Percentiles rank a stretch among this genome's conserved stretches.
phyloP scores from a whole-genome alignment of 2,797 vertebrate species.

The Propithecus perrieri region DNA sequence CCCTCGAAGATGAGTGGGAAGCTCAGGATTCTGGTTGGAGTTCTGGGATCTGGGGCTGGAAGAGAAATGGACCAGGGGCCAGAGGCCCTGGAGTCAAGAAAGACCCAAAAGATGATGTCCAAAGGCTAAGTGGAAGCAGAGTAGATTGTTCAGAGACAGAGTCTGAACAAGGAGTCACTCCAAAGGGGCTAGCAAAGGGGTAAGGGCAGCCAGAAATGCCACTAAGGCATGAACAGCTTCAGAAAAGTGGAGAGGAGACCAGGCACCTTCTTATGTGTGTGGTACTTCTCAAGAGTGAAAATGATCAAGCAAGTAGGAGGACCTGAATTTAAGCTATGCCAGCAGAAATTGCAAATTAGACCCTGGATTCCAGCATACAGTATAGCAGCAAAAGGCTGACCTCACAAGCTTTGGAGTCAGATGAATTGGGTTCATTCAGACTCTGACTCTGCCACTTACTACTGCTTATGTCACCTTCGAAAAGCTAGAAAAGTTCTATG shows the following conservation, averaged over 20 bases:
- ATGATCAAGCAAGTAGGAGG: neutral
- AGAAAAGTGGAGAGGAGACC: neutral
- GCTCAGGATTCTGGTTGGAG: neutral
- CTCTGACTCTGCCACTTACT: neutral
- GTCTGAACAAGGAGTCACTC: neutral
- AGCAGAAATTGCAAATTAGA: neutral
- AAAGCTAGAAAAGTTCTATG: neutral
- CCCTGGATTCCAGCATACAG: neutral
- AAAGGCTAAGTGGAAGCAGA: neutral
- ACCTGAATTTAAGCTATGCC: neutral
- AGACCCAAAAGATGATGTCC: neutral
- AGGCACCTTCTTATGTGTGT: fast-evolving
- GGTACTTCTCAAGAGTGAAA: neutral
- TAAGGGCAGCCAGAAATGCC: neutral
- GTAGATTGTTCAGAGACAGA: neutral
- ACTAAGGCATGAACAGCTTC: neutral
- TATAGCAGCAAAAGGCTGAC: neutral
- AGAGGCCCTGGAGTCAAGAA: neutral
- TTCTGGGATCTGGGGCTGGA: neutral
- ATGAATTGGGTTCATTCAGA: neutral
- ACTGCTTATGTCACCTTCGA: neutral
- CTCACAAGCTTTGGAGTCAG: neutral
- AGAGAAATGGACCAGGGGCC: neutral
- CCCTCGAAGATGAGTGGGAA: neutral
- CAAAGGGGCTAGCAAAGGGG: neutral